Evolutionary conservation across 2,113 vertebrate genomes (phyloP).

Genomic region (Neomonachus schauinslandi): DNA sequence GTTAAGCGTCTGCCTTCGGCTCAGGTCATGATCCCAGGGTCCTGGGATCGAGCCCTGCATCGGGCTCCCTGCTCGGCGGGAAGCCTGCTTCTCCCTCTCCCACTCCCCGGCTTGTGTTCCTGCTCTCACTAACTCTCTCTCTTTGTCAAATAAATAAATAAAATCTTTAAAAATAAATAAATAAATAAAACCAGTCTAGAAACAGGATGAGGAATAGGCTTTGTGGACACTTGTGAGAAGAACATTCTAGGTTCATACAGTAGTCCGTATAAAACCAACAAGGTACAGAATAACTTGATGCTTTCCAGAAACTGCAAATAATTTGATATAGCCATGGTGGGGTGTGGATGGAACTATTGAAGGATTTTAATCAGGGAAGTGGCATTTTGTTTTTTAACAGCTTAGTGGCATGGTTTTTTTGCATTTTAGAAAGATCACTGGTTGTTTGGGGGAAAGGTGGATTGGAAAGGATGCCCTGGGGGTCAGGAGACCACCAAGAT

Average conservation of each 20-base stretch:
- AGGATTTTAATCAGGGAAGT: not conserved
- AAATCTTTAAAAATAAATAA: no score
- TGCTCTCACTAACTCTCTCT: no score
- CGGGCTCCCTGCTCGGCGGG: no score
- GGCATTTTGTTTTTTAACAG: not conserved
- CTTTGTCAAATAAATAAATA: no score
- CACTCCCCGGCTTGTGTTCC: no score
- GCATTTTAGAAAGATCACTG: slow-evolving; percentile 35
- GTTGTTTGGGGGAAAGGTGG: not conserved
- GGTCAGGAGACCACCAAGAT: not conserved
- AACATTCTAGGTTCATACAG: not conserved
- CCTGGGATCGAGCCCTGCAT: no score
- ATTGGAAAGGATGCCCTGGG: not conserved
- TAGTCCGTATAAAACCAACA: not conserved
- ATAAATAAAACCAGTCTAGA: not conserved
- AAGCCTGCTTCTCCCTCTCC: no score
- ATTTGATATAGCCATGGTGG: not conserved
- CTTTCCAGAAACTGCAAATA: slow-evolving; percentile 35
- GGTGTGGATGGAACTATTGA: not conserved
- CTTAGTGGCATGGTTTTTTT: not conserved
- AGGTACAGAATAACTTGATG: not conserved
- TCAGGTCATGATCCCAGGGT: no score
- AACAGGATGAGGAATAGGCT: not conserved
- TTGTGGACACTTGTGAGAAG: not conserved
- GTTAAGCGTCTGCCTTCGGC: no score